Base-by-base conservation (phyloP, 35 echinoderm and acorn worm genomes). In the Patiria miniata region DNA sequence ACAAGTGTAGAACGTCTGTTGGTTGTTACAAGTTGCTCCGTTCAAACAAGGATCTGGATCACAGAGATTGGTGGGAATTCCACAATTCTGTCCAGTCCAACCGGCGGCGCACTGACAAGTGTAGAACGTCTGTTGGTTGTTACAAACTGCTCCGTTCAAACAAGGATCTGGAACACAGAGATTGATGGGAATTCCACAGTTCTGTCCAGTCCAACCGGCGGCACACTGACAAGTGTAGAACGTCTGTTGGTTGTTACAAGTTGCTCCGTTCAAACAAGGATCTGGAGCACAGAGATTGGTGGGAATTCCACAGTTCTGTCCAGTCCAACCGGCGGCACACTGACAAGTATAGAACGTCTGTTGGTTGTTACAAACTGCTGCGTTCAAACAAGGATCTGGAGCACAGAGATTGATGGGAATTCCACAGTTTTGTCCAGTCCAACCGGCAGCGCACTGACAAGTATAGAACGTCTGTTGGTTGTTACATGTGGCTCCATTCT, bases 231-330 rank as follows among this genome's bases (percentile, higher is more conserved):
- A 95, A 14, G 81, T 73, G 54, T 95, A 95, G 37, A 78, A 85
- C 21, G 79, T 91, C 85, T 91, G 77, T 50, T 88, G 51, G 33
- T 81, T 82, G 42, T 44, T 58, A 56, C 89, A 95, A 17, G 85
- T 91, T 14, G 83, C 93, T 79, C 90, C 85, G 81, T 95, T 95
- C 81, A 78, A 79, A 51, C 93, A 95, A 23, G 89, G 86, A 21
- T 33, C 68, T 14, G 82, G 39, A 30, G 36, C 81, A 87, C 93
- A 95, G 8, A 39, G 65, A 65, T 93, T 79, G 29, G 83, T 79
- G 39, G 78, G 40, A 37, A 78, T 53, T 61, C 82, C 78, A 81
- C 86, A 88, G 73, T 80, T 79, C 42, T 80, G 69, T 53, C 93
- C 93, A 6, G 53, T 79, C 55, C 83, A 90, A 77, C 93, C 93